These are phyloP conservation scores for Zapornia atra DNA, from an alignment of 2,113 vertebrate genomes.

Conservation along the genomic window DNA sequence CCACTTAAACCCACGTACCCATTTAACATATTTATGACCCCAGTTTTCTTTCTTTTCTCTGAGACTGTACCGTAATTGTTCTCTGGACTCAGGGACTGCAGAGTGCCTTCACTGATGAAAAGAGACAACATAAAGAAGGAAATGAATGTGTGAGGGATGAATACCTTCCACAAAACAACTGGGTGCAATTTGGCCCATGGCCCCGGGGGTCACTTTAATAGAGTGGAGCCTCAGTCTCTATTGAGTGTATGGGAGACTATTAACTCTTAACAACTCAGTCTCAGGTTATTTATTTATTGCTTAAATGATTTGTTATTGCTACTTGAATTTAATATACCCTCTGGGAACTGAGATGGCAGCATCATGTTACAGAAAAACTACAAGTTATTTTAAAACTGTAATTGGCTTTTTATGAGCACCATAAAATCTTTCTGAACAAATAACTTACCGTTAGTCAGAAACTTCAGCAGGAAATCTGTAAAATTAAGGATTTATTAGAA, in stretches of 20 bases:
- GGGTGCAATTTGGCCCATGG: conserved; percentile 91
- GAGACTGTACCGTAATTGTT: conserved; percentile 91
- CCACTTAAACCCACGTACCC: conserved; percentile 87
- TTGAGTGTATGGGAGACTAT: conserved; percentile 98
- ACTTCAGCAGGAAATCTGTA: conserved; percentile 77
- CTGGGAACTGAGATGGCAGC: conserved; percentile 80
- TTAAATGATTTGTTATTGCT: conserved; percentile 89
- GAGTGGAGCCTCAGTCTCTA: conserved; percentile 95
- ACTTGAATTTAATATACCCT: conserved; percentile 84
- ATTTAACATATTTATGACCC: conserved; percentile 99
- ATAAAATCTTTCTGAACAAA: conserved; percentile 86
- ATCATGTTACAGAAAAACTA: conserved; percentile 80
- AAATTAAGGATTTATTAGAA: conserved; percentile 67
- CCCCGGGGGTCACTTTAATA: conserved; percentile 98
- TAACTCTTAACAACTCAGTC: conserved; percentile 94
- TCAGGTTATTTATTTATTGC: conserved; percentile 93
- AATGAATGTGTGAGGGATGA: conserved; percentile 97
- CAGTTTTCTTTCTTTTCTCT: conserved; percentile 86
- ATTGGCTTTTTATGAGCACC: conserved; percentile 81
- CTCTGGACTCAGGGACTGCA: conserved; percentile 80
- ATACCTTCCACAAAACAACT: conserved; percentile 92
- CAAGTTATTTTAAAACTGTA: conserved; percentile 84
- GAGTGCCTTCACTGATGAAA: conserved; percentile 90
- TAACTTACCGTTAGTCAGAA: conserved; percentile 78
- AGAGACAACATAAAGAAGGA: conserved; percentile 94